A percentile compares a stretch with the other conserved stretches of the same genome.
Conservation (phyloP, 92 coral and sea anemone species). For the Zoanthus sansibaricus region DNA sequence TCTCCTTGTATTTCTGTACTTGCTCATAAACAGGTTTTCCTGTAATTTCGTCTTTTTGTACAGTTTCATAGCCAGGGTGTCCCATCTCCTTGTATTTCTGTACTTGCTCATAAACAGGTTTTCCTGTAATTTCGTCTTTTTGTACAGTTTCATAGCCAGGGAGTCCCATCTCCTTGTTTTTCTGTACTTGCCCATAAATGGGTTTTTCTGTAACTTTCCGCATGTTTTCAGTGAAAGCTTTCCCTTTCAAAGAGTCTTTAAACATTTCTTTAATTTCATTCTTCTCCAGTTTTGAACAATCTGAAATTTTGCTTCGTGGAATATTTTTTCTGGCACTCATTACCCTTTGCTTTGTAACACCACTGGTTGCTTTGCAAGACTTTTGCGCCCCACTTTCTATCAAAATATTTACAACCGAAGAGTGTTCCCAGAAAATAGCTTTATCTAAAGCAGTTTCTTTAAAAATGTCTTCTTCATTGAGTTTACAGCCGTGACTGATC, state of each 20-base stretch:
- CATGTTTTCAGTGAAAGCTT: no score
- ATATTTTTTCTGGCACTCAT: not conserved
- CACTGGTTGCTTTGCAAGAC: not conserved
- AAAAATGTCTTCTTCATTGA: not conserved
- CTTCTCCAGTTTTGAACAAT: no score
- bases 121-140: not conserved
- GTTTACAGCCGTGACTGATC: conserved; percentile 7
- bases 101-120: no score
- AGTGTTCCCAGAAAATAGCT: conserved; percentile 4
- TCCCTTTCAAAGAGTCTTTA: no score
- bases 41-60: not conserved
- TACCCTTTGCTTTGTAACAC: not conserved
- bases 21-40: no score
- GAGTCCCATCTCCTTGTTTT: not conserved
- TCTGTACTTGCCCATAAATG: not conserved
- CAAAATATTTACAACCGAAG: not conserved
- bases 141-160: not conserved
- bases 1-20: not conserved
- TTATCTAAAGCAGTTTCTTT: conserved; percentile 31
- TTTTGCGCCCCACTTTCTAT: not conserved
- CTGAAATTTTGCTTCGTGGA: not conserved
- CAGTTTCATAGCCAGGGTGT: not conserved
- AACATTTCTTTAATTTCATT: no score
- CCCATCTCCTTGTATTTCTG: not conserved
- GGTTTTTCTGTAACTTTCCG: not conserved